A percentile compares a stretch with the other conserved stretches of the same genome.
These are phyloP conservation scores for Sphaerophoria taeniata DNA, from an alignment of 2,888 invertebrate species.

Conservation along the genomic window DNA sequence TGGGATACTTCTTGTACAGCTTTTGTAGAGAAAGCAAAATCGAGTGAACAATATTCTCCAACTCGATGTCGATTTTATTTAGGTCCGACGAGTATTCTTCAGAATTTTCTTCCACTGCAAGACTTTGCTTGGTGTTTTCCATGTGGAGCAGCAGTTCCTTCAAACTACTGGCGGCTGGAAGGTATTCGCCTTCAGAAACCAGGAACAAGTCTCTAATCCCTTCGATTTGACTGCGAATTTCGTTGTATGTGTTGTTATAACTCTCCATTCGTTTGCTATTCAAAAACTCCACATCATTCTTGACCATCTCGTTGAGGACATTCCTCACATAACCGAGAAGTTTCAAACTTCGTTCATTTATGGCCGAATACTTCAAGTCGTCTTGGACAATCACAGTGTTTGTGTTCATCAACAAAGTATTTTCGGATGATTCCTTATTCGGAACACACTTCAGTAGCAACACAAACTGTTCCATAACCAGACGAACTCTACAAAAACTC, in stretches of 20 bases:
- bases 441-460: constrained; percentile 87
- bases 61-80: constrained; percentile 79
- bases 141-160: constrained; percentile 75
- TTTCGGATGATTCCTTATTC: constrained; percentile 76
- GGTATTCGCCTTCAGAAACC: constrained; percentile 65
- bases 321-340: constrained; percentile 76
- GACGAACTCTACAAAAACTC: constrained; percentile 78
- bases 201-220: constrained; percentile 47
- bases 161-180: constrained; percentile 79
- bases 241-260: constrained; percentile 31
- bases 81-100: constrained; percentile 58
- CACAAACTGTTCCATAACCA: constrained; percentile 87
- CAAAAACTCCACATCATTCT: constrained; percentile 78
- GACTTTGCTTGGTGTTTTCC: constrained; percentile 35
- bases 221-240: constrained; percentile 32
- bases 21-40: constrained; percentile 85
- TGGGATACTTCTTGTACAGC: constrained; percentile 84
- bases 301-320: constrained; percentile 76
- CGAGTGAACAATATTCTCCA: constrained; percentile 84
- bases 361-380: constrained; percentile 65
- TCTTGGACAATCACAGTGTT: constrained; percentile 69
- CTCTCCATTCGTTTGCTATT: constrained; percentile 76
- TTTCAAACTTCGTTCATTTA: constrained; percentile 74
- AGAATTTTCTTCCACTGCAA: neutral
- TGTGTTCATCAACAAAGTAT: constrained; percentile 72